A percentile compares a stretch with the other conserved stretches of the same genome.
These are phyloP conservation scores for Orientallactaga bullata DNA, from an alignment of 2,113 vertebrate genomes.

Conservation along the genomic window DNA sequence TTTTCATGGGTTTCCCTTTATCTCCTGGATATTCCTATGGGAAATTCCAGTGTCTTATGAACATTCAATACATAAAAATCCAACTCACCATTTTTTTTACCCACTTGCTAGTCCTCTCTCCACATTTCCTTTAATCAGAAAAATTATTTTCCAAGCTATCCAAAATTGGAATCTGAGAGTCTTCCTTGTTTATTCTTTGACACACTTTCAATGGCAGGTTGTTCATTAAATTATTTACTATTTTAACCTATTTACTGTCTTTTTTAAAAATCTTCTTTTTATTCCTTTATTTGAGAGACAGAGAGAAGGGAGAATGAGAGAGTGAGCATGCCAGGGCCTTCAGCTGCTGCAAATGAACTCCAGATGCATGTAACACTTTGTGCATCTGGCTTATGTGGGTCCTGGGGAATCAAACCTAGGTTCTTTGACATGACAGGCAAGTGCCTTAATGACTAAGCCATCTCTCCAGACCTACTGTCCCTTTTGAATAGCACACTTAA, in stretches of 20 bases:
- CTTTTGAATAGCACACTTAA: neutral
- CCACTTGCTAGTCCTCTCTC: neutral
- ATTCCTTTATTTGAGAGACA: no score
- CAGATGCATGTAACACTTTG: no score
- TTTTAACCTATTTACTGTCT: neutral
- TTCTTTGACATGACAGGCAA: no score
- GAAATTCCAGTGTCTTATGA: neutral
- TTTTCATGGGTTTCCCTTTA: slow-evolving; percentile 15
- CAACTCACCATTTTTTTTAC: neutral
- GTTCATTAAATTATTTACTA: neutral
- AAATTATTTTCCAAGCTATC: neutral
- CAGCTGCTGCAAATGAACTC: no score
- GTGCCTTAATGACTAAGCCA: no score
- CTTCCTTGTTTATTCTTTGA: neutral
- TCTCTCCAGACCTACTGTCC: neutral
- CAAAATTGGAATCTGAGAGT: neutral
- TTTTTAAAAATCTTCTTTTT: neutral
- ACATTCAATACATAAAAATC: neutral
- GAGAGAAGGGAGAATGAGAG: no score
- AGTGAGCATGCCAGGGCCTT: no score
- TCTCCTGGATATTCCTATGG: neutral
- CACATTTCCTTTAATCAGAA: neutral
- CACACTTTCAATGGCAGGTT: neutral
- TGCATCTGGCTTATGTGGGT: no score
- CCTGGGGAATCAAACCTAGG: no score